Percentiles rank a stretch among this genome's conserved stretches.
Conservation (phyloP, 2,888 invertebrate genomes). For the Salticus scenicus region DNA sequence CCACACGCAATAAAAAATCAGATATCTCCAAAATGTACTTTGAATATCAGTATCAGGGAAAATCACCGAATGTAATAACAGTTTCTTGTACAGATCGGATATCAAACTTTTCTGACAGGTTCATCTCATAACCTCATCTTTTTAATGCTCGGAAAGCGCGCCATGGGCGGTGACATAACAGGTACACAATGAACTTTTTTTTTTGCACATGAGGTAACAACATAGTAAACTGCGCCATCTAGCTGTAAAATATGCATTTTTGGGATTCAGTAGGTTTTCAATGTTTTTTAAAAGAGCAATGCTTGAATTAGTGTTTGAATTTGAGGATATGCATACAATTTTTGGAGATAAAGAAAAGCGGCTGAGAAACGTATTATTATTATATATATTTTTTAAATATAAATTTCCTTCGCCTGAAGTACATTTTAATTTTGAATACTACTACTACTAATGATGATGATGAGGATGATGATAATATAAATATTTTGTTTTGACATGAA, state of each 20-base stretch:
- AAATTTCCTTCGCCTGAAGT: too few relatives aligned
- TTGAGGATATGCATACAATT: neutral
- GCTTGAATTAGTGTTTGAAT: neutral
- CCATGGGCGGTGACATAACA: conserved; percentile 55
- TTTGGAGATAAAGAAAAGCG: neutral
- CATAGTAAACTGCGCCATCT: conserved; percentile 41
- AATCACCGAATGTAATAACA: neutral
- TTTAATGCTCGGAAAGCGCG: conserved; percentile 49
- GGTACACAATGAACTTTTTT: conserved; percentile 52
- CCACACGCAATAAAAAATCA: neutral
- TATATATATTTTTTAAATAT: too few relatives aligned
- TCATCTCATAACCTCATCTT: conserved; percentile 43
- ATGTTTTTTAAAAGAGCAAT: neutral
- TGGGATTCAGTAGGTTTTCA: neutral
- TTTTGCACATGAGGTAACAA: conserved; percentile 28
- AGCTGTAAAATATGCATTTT: neutral
- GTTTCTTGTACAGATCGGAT: neutral
- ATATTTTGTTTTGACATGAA: too few relatives aligned
- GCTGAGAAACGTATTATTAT: neutral
- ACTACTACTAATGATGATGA: too few relatives aligned
- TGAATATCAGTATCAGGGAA: neutral
- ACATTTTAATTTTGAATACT: too few relatives aligned
- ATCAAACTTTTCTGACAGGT: conserved; percentile 37
- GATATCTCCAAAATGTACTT: neutral
- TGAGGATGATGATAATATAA: too few relatives aligned